Evolutionary conservation across 2,113 vertebrate species (phyloP), one percentile per base, ranked within the genome.

Genomic region (Galemys pyrenaicus): DNA sequence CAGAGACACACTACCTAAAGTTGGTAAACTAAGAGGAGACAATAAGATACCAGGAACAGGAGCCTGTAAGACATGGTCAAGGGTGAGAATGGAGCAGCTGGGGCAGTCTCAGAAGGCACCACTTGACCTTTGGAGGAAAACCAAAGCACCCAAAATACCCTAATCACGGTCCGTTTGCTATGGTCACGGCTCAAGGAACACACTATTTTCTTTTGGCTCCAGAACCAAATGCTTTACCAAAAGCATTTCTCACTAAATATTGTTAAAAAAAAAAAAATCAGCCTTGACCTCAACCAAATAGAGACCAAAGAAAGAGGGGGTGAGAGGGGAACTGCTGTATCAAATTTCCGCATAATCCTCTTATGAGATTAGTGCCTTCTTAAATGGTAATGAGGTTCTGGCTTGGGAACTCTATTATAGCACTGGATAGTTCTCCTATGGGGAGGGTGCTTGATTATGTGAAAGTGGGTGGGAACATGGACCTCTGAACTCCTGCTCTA

Each of bases 331-430:
- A 39, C 16, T 46, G 54, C 60, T 35, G 1, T 94, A 93, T 96
- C 97, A 85, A 73, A 95, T 97, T 96, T 96, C 93, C 92, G 9
- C 68, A 78, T 84, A 96, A 97, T 77, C 95, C 39, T 92, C 87
- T 97, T 97, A 95, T 5, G 51, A 96, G 96, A 96, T 97, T 96
- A 95, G 83, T 44, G 32, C 37, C 93, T 89, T 91, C 95, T 96
- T 96, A 95, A 84, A 78, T 62, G 30, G 87, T 92, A 97, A 95
- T 91, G 56, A 94, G 74, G 83, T 80, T 95, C 92, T 94, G 91
- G 74, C 67, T 83, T 75, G 39, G 44, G 82, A 60, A 81, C 65
- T 80, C 83, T 80, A 91, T 81, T 39, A 80, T 80, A 67, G 60
- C 79, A 73, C 82, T 58, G 60, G 35, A 67, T n/a, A 89, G 64